A percentile compares a stretch with the other conserved stretches of the same genome.
phyloP scores from a whole-genome alignment of 2,888 invertebrate genomes.

The Drosophila peninsularis region DNA sequence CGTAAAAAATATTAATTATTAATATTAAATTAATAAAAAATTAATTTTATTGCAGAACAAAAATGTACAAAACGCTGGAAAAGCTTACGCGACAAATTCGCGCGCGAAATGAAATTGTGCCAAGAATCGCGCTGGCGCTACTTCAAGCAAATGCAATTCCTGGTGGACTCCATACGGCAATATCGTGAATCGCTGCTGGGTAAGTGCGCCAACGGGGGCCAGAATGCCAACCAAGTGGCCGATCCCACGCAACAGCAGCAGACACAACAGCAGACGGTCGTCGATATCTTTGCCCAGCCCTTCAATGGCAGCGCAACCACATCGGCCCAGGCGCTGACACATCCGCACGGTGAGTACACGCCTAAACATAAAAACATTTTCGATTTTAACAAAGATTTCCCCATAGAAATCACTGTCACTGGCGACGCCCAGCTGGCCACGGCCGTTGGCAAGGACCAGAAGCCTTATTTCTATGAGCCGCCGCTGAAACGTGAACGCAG shows the following conservation, averaged over 20 bases:
- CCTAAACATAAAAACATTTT: not conserved
- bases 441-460: conserved; percentile 77
- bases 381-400: conserved; percentile 12
- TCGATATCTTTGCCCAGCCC: conserved; percentile 81
- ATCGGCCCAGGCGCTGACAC: conserved; percentile 80
- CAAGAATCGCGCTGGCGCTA: conserved; percentile 83
- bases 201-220: conserved; percentile 76
- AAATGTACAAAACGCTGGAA: conserved; percentile 83
- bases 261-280: conserved; percentile 80
- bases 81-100: conserved; percentile 82
- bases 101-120: conserved; percentile 83
- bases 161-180: conserved; percentile 82
- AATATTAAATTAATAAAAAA: no score
- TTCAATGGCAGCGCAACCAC: conserved; percentile 81
- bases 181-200: conserved; percentile 82
- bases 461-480: conserved; percentile 82
- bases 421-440: conserved; percentile 81
- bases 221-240: conserved; percentile 76
- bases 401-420: conserved; percentile 81
- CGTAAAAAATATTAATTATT: no score
- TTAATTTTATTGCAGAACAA: conserved; percentile 73
- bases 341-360: conserved; percentile 78
- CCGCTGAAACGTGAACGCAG: conserved; percentile 80
- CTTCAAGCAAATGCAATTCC: conserved; percentile 83
- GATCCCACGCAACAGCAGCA: conserved; percentile 81